A percentile compares a stretch with the other conserved stretches of the same genome.
phyloP scores from a whole-genome alignment of 2,888 invertebrate species.

The Metalampra italica region DNA sequence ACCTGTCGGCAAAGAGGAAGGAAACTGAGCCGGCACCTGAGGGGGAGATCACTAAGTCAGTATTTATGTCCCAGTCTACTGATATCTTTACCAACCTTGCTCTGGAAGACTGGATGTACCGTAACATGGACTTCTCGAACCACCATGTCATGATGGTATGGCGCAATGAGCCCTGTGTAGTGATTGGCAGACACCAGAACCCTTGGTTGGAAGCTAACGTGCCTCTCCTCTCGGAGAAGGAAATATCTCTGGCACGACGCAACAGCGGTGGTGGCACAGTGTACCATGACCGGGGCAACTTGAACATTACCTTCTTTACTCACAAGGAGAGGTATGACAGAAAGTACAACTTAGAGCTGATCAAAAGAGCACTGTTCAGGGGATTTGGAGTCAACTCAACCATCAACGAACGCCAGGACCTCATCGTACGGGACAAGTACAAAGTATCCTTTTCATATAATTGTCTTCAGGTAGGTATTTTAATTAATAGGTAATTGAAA shows the following conservation, averaged over 20 bases:
- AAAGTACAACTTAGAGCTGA: slow-evolving; percentile 91
- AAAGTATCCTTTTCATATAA: slow-evolving; percentile 80
- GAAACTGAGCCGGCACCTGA: slow-evolving; percentile 49
- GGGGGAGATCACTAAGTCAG: slow-evolving; percentile 86
- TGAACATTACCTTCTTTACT: slow-evolving; percentile 95
- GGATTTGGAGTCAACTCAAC: slow-evolving; percentile 88
- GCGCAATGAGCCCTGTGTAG: slow-evolving; percentile 96
- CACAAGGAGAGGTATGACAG: slow-evolving; percentile 90
- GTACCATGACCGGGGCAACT: slow-evolving; percentile 96
- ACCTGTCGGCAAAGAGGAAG: slow-evolving; percentile 39
- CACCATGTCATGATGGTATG: slow-evolving; percentile 94
- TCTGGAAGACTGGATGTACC: slow-evolving; percentile 97
- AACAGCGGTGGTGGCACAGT: slow-evolving; percentile 98
- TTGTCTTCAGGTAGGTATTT: too few relatives aligned
- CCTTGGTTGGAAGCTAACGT: slow-evolving; percentile 96
- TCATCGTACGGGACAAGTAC: slow-evolving; percentile 86
- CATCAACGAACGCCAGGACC: slow-evolving; percentile 91
- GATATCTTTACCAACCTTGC: slow-evolving; percentile 96
- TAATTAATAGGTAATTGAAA: too few relatives aligned
- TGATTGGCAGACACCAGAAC: slow-evolving; percentile 98
- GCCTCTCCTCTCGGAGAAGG: slow-evolving; percentile 79
- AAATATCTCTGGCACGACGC: slow-evolving; percentile 89
- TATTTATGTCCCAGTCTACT: slow-evolving; percentile 94
- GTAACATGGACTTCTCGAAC: slow-evolving; percentile 88
- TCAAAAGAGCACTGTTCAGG: slow-evolving; percentile 88